These are phyloP conservation scores for Vulpes lagopus DNA, from an alignment of 2,113 vertebrate species.

Conservation along the genomic window DNA sequence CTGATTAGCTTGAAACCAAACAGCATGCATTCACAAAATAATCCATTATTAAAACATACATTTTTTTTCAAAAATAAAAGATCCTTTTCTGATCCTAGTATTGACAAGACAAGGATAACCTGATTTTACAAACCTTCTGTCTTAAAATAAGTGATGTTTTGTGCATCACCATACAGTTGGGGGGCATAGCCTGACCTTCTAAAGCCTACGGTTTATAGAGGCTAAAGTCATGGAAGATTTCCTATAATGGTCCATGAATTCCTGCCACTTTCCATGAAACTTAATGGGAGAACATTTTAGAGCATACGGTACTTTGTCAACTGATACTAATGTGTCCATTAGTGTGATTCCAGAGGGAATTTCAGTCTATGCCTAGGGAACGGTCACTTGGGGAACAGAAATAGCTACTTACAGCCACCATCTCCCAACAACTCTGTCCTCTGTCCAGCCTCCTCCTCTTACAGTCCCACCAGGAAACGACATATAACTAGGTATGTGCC, in stretches of 20 bases:
- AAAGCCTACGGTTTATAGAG: conserved; percentile 33
- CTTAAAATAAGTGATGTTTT: conserved; percentile 29
- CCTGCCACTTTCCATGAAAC: conserved; percentile 68
- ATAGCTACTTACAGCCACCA: conserved; percentile 26
- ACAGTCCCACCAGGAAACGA: neutral
- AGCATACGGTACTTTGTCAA: conserved; percentile 75
- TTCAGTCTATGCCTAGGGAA: conserved; percentile 52
- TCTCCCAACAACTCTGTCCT: neutral
- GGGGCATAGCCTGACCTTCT: neutral
- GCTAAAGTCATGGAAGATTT: conserved; percentile 33
- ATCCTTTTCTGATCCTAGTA: neutral
- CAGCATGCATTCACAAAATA: conserved; percentile 7
- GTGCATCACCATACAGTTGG: neutral
- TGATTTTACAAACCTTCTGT: conserved; percentile 42
- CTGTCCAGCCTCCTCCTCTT: neutral
- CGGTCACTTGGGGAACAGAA: conserved; percentile 61
- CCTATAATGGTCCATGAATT: conserved; percentile 60
- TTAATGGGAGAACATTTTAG: conserved; percentile 71
- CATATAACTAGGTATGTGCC: neutral
- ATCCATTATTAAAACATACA: conserved; percentile 10
- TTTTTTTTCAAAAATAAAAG: conserved; percentile 34
- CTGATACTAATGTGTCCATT: conserved; percentile 81
- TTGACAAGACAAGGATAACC: neutral
- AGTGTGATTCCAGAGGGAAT: conserved; percentile 69
- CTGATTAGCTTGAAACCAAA: conserved; percentile 43